Base-by-base conservation (phyloP, 2,888 invertebrate genomes). In the Orthonevra nobilis region DNA sequence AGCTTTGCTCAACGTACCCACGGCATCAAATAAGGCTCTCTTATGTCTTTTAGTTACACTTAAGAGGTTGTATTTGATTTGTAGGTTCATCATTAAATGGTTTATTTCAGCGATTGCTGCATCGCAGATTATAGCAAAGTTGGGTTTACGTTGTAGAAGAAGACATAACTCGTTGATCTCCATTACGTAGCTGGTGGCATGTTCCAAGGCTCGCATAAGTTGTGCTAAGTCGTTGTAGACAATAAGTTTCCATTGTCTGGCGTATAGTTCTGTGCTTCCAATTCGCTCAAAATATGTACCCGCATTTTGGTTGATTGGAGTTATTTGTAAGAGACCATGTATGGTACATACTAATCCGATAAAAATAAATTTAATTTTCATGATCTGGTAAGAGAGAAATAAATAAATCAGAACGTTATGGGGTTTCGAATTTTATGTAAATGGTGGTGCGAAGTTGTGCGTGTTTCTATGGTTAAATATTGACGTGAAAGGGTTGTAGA, bases 241-340 rank as follows among this genome's bases (percentile, higher is more conserved):
- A 6, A 56, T 4, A 10, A 56, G 26, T 6, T 56, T 56, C 40
- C 56, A 56, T 26, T 56, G 26, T 4, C 15, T 12, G 23, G 10
- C 4, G 26, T 56, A 56, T 15, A 26, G 9, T 23, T 56, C 56
- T 2, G 26, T 14, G 4, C 4, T 56, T 26, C 38, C 38, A 4
- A 38, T 26, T 40, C 26, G 26, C 14, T 56, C 56, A 15, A 56
- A 56, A 14, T 56, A 56, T 1, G 40, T 38, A 7, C 56, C 46
- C 5, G 56, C 34, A 5, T 23, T 3, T 23, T 23, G 23, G 23
- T 23, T 23, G 23, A 23, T 23, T 4, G 23, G 23, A 3, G 23
- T 4, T 4, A 23, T 23, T 23, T 23, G 3, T 23, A 23, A 4
- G 23, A 23, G 23, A 4, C 23, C 23, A 23, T 4, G 23, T 23